A percentile compares a stretch with the other conserved stretches of the same genome.
These are phyloP conservation scores for Heliothis peltigera DNA, from an alignment of 2,888 invertebrate genomes.

Conservation along the genomic window DNA sequence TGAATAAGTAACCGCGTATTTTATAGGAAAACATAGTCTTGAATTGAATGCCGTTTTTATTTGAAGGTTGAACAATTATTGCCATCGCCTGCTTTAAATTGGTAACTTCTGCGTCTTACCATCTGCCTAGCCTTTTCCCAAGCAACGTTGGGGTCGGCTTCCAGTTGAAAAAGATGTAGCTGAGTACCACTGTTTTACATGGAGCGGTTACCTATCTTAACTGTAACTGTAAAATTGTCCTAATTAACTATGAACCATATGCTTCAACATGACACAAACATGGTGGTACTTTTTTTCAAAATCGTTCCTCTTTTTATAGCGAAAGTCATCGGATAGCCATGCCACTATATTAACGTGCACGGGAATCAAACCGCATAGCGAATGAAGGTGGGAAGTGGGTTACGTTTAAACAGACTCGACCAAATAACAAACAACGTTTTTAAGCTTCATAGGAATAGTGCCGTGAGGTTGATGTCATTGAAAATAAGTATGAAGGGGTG, in stretches of 20 bases:
- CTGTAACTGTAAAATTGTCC: too few relatives aligned
- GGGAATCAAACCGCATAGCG: slow-evolving; percentile 48
- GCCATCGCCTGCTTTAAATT: too few relatives aligned
- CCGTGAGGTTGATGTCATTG: not conserved
- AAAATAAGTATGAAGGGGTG: slow-evolving; percentile 6
- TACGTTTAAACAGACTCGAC: slow-evolving; percentile 32
- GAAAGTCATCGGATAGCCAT: slow-evolving; percentile 19
- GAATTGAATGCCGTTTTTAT: not conserved
- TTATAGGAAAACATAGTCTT: not conserved
- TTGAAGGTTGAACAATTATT: too few relatives aligned
- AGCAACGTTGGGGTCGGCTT: too few relatives aligned
- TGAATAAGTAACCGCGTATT: slow-evolving; percentile 6
- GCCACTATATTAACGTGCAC: slow-evolving; percentile 31
- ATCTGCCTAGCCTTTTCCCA: too few relatives aligned
- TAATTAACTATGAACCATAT: too few relatives aligned
- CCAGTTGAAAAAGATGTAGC: too few relatives aligned
- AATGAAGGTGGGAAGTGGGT: slow-evolving; percentile 41
- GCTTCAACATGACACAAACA: too few relatives aligned
- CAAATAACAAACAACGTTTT: slow-evolving; percentile 12
- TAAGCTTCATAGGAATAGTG: not conserved
- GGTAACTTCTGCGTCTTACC: too few relatives aligned
- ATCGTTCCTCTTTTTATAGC: slow-evolving; percentile 1
- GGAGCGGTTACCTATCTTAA: too few relatives aligned
- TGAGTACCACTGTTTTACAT: too few relatives aligned
- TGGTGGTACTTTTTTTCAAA: slow-evolving; percentile 6